Evolutionary conservation across 2,113 vertebrate species (phyloP), one percentile per base, ranked within the genome.

Genomic region (Cnemophilus loriae): DNA sequence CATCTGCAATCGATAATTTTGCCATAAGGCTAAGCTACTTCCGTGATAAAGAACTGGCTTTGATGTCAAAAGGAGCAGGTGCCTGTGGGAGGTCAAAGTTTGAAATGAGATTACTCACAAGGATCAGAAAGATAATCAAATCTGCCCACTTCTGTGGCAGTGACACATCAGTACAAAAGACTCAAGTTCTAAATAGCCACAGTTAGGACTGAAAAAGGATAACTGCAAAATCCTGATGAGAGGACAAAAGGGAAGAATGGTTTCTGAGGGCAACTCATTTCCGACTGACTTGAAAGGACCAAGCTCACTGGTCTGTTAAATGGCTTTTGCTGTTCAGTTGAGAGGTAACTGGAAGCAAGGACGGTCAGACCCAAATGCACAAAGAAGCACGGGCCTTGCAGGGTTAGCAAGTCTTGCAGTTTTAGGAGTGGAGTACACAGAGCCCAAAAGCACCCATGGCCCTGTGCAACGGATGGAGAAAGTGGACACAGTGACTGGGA

Each of bases 51-150:
- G 95, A 92, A 86, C 90, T 90, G 85, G 49, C 88, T 96, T 96
- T 94, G 88, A 96, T 93, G 93, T 92, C 95, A 89, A 97, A 95
- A 90, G 83, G 95, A 97, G 57, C 83, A 92, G 94, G 93, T 95
- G 93, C 76, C 95, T 87, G 90, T 97, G 92, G 93, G 96, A 93
- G 96, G 96, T 95, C 93, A 96, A 92, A 96, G 92, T 96, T 96
- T 95, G 95, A 95, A 94, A 96, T 92, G 85, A 96, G 95, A 96
- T 95, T 96, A 87, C 90, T 92, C 64, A 97, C 92, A 95, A 96
- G 90, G 93, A 96, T 96, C 96, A 97, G 96, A 96, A 96, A 90
- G 88, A 96, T 96, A 96, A 97, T 94, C 85, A 96, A 93, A 96
- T 95, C 93, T 96, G 73, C 73, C 92, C 90, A 95, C 93, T 96